phyloP scores from a whole-genome alignment of 1,140 invertebrate genomes.

The Brachionus plicatilis region DNA sequence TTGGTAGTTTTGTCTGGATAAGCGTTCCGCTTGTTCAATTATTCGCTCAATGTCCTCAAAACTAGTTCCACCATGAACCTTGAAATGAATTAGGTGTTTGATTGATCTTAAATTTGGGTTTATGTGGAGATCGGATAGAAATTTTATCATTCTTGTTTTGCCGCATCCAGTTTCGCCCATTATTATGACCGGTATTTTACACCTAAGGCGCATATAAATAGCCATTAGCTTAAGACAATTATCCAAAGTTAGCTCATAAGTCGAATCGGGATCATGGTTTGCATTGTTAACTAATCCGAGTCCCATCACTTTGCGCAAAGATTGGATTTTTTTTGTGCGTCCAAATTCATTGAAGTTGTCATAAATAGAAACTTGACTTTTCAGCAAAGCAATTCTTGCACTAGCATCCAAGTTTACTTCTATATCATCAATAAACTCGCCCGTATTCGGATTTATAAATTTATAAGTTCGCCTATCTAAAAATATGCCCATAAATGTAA shows the following conservation, averaged over 20 bases:
- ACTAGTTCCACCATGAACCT: slow-evolving; percentile 52
- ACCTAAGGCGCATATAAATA: slow-evolving; percentile 48
- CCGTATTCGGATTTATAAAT: slow-evolving; percentile 12
- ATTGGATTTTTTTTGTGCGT: slow-evolving; percentile 7
- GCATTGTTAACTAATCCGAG: background rate
- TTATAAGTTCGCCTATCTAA: background rate
- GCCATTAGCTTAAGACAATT: slow-evolving; percentile 52
- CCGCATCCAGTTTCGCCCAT: slow-evolving; percentile 55
- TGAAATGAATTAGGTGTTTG: slow-evolving; percentile 34
- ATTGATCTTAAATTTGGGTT: background rate
- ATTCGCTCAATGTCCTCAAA: slow-evolving; percentile 46
- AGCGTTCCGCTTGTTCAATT: slow-evolving; percentile 45
- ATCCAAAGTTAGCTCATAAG: slow-evolving; percentile 50
- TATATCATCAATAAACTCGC: background rate
- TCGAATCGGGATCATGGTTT: slow-evolving; percentile 11
- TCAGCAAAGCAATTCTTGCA: background rate
- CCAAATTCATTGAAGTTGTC: slow-evolving; percentile 6
- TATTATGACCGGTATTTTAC: slow-evolving; percentile 51
- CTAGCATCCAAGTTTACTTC: background rate
- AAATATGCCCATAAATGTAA: slow-evolving; percentile 33
- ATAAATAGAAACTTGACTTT: background rate
- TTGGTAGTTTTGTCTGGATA: background rate
- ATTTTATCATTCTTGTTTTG: slow-evolving; percentile 43
- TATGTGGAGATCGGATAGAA: background rate
- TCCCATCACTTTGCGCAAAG: slow-evolving; percentile 8